These are phyloP conservation scores for Lacerta viridis DNA, from an alignment of 2,797 vertebrate genomes.

Conservation along the genomic window DNA sequence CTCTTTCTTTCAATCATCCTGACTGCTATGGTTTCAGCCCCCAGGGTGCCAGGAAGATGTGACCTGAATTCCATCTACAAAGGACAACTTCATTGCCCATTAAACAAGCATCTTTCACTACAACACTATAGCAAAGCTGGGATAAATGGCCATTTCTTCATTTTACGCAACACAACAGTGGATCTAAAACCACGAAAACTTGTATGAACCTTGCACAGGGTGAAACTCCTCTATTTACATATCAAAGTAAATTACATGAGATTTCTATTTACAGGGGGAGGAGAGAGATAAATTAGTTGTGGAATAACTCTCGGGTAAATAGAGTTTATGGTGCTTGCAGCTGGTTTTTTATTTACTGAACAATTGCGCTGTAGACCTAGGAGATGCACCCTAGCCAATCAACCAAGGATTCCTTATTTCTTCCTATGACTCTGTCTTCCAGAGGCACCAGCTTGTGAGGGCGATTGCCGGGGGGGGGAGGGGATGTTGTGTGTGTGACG, in stretches of 20 bases:
- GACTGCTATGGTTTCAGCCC: not conserved
- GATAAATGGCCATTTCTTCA: not conserved
- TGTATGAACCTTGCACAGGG: not conserved
- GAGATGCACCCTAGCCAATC: not conserved
- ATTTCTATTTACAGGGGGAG: slow-evolving; percentile 28
- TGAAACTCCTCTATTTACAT: slow-evolving; percentile 36
- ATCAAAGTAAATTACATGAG: not conserved
- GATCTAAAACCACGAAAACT: slow-evolving; percentile 10
- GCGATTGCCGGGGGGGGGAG: too few species aligned
- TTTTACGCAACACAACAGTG: not conserved
- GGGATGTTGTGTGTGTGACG: not conserved
- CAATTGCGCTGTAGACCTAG: not conserved
- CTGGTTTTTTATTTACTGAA: slow-evolving; percentile 19
- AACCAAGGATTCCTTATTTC: not conserved
- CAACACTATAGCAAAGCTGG: not conserved
- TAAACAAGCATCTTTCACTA: not conserved
- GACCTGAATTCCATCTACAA: not conserved
- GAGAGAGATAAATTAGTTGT: slow-evolving; percentile 30
- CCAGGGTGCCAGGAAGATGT: not conserved
- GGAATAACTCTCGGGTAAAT: slow-evolving; percentile 22
- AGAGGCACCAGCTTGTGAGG: not conserved
- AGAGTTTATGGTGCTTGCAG: slow-evolving; percentile 20
- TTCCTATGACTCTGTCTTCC: not conserved
- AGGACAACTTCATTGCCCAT: not conserved
- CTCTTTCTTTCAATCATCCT: not conserved